Percentiles rank a stretch among this genome's conserved stretches.
These are phyloP conservation scores for Furcula furcula DNA, from an alignment of 2,888 invertebrate species.

Conservation along the genomic window DNA sequence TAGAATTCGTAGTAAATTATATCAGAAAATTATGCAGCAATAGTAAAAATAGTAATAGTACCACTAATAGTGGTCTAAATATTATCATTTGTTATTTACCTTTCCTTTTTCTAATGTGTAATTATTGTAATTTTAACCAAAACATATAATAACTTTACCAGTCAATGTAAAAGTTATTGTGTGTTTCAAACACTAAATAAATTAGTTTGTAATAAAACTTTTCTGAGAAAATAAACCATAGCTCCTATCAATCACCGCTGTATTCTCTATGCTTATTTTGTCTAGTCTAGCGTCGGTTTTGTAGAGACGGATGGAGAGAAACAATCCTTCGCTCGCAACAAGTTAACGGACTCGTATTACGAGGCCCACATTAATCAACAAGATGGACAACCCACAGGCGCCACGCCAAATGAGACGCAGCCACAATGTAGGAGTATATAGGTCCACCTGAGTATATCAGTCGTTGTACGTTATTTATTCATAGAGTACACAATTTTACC, in stretches of 20 bases:
- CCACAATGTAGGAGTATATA: conserved; percentile 12
- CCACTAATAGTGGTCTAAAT: too few relatives aligned
- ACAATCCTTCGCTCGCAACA: conserved; percentile 57
- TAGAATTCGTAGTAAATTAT: too few relatives aligned
- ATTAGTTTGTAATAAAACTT: too few relatives aligned
- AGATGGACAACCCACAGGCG: conserved; percentile 45
- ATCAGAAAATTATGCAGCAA: too few relatives aligned
- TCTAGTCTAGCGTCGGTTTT: conserved; percentile 36
- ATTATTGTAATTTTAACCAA: too few relatives aligned
- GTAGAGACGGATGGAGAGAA: conserved; percentile 40
- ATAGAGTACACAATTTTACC: conserved; percentile 4
- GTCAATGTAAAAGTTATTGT: too few relatives aligned
- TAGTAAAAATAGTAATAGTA: too few relatives aligned
- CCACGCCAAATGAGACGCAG: conserved; percentile 33
- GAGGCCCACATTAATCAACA: conserved; percentile 61
- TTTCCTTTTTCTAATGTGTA: too few relatives aligned
- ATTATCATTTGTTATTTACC: too few relatives aligned
- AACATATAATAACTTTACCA: too few relatives aligned
- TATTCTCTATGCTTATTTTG: conserved; percentile 43
- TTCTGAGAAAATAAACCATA: conserved; percentile 16
- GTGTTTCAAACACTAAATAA: too few relatives aligned
- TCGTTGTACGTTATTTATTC: conserved; percentile 13
- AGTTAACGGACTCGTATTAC: conserved; percentile 50
- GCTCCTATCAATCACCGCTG: conserved; percentile 52
- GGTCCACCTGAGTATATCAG: too few relatives aligned